phyloP scores from a whole-genome alignment of 35 echinoderm and acorn worm species.

The Heliocidaris tuberculata region DNA sequence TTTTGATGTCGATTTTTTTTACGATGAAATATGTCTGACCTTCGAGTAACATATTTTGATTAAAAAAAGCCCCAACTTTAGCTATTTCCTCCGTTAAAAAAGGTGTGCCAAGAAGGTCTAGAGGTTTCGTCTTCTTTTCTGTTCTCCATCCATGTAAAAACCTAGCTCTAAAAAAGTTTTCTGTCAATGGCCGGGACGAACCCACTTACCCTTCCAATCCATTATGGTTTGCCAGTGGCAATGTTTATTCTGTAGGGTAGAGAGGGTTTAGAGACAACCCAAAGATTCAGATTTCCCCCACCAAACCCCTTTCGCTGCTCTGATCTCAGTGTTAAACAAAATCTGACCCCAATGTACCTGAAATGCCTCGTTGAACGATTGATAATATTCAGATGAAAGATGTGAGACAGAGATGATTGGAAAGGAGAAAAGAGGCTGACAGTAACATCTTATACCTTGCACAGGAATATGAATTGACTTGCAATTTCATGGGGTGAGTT shows the following conservation, averaged over 20 bases:
- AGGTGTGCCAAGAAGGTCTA: background rate
- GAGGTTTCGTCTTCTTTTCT: background rate
- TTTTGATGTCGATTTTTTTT: background rate
- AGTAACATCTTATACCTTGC: background rate
- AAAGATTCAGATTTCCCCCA: conserved; percentile 44
- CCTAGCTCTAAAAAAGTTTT: background rate
- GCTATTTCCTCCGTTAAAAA: background rate
- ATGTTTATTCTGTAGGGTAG: conserved; percentile 40
- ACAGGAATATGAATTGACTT: background rate
- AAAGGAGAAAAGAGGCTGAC: background rate
- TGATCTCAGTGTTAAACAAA: conserved; percentile 4
- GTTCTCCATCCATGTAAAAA: background rate
- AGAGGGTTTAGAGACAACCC: conserved; percentile 30
- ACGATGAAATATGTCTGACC: background rate
- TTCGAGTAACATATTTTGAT: background rate
- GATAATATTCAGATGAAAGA: conserved; percentile 18
- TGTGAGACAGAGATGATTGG: background rate
- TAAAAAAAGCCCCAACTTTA: background rate
- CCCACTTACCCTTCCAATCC: conserved; percentile 47
- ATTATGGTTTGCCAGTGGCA: conserved; percentile 50
- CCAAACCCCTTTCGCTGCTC: background rate
- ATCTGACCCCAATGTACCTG: conserved; percentile 15
- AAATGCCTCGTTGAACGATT: conserved; percentile 16
- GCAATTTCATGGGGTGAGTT: conserved; percentile 16
- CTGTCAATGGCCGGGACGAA: conserved; percentile 49